Base-by-base conservation (phyloP, 1,140 invertebrate species). In the Chymomyza costata region DNA sequence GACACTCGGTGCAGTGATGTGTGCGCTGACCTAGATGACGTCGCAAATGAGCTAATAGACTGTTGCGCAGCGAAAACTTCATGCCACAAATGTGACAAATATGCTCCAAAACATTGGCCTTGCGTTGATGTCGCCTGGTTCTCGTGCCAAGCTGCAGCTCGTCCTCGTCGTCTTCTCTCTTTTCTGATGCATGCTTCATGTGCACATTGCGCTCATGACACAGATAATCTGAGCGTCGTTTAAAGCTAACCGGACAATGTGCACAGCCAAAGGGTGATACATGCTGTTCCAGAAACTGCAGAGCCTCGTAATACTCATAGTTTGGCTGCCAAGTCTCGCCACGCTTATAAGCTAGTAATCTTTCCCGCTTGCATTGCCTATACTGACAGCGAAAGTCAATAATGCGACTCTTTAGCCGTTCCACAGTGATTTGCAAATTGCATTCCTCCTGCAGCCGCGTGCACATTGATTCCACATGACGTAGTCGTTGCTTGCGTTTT, bases 31-130 rank as follows among this genome's bases (percentile, higher is more conserved):
- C 69, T 0, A 68, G 37, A 57, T 84, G 82, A 0, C 82, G 76
- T 0, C 64, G 60, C 10, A 84, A 32, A 19, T 84, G 82, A 2
- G 81, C 59, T 10, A 71, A 17, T 0, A 83, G 43, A 18, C 67
- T 82, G 41, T 51, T 76, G n/a, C 65, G 63, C 11, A 68, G 32
- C 14, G 65, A 68, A 56, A 84, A 84, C 17, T 80, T 81, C 14
- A 69, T 56, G 1, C 73, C 82, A 13, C 82, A 84, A 10, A 84
- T 84, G 25, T 84, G 76, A 5, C 82, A 84, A 1, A 84, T 66
- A 13, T 78, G 65, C 32, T 76, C 59, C 10, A 70, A 46, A 0
- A 44, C 19, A 56, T 55, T 56, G 2, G 21, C 1, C 2, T 51
- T 30, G n/a, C n/a, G n/a, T n/a, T n/a, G n/a, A 15, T 17, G 25